Conservation (phyloP, 64 coral and sea anemone species). For the Dendronephthya gigantea region DNA sequence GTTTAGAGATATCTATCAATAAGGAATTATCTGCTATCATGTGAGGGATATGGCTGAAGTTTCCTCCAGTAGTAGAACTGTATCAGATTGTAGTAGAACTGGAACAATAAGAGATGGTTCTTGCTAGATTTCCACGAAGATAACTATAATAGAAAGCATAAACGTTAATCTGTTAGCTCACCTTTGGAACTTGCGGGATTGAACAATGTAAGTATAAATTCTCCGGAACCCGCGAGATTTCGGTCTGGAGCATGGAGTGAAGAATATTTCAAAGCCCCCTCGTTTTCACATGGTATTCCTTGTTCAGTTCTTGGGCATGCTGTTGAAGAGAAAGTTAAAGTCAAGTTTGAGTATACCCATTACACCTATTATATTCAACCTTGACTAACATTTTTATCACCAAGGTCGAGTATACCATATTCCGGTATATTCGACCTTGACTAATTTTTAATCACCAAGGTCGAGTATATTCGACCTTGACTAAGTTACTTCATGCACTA, state of each 20-base stretch:
- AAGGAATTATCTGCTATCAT: not conserved
- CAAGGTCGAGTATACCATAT: too few species aligned
- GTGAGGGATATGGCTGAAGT: not conserved
- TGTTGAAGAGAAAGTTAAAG: not conserved
- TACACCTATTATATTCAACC: too few species aligned
- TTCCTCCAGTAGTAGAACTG: too few species aligned
- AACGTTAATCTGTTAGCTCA: conserved; percentile 1
- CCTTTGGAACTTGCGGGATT: conserved; percentile 72
- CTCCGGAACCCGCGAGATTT: conserved; percentile 47
- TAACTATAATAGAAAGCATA: too few species aligned
- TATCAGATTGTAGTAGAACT: not conserved
- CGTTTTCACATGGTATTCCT: conserved; percentile 29
- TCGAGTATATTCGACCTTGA: too few species aligned
- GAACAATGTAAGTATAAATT: conserved; percentile 60
- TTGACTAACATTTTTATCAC: too few species aligned
- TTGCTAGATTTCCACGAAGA: not conserved
- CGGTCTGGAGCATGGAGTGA: conserved; percentile 32
- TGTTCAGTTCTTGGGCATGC: conserved; percentile 37
- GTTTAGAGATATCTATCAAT: not conserved
- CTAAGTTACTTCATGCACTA: too few species aligned
- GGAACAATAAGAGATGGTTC: not conserved
- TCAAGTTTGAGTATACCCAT: too few species aligned
- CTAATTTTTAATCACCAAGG: too few species aligned
- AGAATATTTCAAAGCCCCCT: conserved; percentile 43
- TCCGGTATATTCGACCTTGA: too few species aligned